These are phyloP conservation scores for Taxidea taxus DNA, from an alignment of 2,113 vertebrate genomes.

Conservation along the genomic window DNA sequence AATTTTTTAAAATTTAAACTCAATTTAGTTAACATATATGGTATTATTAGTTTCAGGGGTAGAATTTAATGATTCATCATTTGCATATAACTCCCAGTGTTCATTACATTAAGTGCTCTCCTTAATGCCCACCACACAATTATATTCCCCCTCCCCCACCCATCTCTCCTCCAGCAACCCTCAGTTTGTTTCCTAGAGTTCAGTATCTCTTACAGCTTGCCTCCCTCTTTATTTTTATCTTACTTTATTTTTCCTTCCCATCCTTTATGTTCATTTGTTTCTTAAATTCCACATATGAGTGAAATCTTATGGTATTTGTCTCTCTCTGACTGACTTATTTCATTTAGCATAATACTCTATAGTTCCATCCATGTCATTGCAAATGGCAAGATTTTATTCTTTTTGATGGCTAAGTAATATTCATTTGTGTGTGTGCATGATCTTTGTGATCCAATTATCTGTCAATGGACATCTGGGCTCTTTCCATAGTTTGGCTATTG, in stretches of 20 bases:
- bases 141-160: neutral
- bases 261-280: neutral
- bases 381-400: no score
- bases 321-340: no score
- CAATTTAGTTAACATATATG: neutral
- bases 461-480: no score
- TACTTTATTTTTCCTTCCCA: neutral
- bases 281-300: neutral
- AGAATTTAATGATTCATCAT: neutral
- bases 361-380: no score
- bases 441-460: no score
- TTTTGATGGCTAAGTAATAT: no score
- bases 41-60: neutral
- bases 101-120: neutral
- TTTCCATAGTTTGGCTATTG: no score
- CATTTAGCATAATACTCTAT: no score
- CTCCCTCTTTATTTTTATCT: neutral
- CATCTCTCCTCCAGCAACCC: neutral
- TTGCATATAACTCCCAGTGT: neutral
- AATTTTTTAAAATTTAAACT: neutral
- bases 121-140: neutral
- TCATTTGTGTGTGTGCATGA: no score
- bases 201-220: neutral
- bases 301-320: no score
- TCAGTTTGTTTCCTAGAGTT: neutral